phyloP scores from a whole-genome alignment of 1,140 invertebrate genomes.

The Helicoverpa zea region DNA sequence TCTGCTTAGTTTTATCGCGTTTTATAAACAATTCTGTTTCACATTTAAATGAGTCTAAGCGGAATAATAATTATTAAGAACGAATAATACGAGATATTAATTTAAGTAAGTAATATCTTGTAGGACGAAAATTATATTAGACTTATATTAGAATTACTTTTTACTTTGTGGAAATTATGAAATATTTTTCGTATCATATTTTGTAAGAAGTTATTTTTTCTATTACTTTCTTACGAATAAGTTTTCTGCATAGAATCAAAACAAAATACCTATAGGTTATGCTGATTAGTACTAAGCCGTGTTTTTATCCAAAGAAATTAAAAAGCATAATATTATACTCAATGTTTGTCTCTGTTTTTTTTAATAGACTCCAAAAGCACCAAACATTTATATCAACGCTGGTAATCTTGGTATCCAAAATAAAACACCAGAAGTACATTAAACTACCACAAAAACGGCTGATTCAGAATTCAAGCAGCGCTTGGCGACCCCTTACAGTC shows the following conservation, averaged over 20 bases:
- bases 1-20: conserved; percentile 69
- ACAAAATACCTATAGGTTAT: too few relatives aligned
- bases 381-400: too few relatives aligned
- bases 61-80: conserved; percentile 50
- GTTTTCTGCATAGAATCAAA: background rate
- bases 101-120: background rate
- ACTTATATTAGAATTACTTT: background rate
- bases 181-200: conserved; percentile 1
- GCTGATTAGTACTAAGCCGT: too few relatives aligned
- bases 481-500: too few relatives aligned
- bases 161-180: background rate
- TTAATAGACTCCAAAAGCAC: background rate
- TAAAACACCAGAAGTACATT: too few relatives aligned
- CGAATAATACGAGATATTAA: conserved; percentile 25
- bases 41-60: conserved; percentile 57
- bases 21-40: conserved; percentile 61
- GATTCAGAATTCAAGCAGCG: too few relatives aligned
- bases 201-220: background rate
- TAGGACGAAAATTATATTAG: conserved; percentile 4
- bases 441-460: too few relatives aligned
- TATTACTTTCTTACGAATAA: background rate
- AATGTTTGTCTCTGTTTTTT: background rate
- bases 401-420: too few relatives aligned
- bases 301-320: too few relatives aligned
- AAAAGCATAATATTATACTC: too few relatives aligned